Base-by-base conservation (phyloP, 2,113 vertebrate genomes). In the Nothocercus julius region DNA sequence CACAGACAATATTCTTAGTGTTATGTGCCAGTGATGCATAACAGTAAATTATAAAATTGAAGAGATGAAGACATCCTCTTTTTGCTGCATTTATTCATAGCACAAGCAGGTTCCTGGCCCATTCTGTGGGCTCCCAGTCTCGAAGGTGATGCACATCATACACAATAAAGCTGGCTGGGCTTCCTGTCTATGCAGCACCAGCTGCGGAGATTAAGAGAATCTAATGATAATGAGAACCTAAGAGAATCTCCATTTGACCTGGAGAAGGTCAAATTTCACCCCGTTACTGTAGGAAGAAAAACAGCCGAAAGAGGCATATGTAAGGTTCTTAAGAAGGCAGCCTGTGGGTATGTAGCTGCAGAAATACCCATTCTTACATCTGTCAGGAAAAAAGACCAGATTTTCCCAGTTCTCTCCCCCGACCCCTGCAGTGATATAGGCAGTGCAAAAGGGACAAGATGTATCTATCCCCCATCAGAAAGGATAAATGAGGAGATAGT, bases 101-200 rank as follows among this genome's bases (percentile, higher is more conserved):
- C 44, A 63, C 27, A 78, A 18, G 54, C 6, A 56, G 14, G 25
- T 30, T 87, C 21, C 54, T 67, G 22, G n/a, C 32, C 36, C 18
- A 3, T 38, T 24, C 44, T 54, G 14, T 51, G 63, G 34, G 13
- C 13, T 91, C 34, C 58, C 34, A 49, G 32, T 9, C 42, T 51
- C 24, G 1, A 1, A 13, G 22, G 30, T 44, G 61, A 72, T 22
- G 45, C 0, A 59, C 2, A 1, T 16, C 36, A 13, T 3, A 83
- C 36, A 20, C 20, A 77, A 80, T 22, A 82, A 72, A 86, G 36
- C 24, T 81, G 45, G 15, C 30, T 78, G 84, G 45, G 15, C 30
- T 78, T 53, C 15, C 32, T 44, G 13, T 9, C 34, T 81, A 8
- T 42, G 36, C 32, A 25, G 32, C 28, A 11, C 10, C 83, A 90